These are phyloP conservation scores for Papilio elwesi DNA, from an alignment of 2,888 invertebrate species.

Conservation along the genomic window DNA sequence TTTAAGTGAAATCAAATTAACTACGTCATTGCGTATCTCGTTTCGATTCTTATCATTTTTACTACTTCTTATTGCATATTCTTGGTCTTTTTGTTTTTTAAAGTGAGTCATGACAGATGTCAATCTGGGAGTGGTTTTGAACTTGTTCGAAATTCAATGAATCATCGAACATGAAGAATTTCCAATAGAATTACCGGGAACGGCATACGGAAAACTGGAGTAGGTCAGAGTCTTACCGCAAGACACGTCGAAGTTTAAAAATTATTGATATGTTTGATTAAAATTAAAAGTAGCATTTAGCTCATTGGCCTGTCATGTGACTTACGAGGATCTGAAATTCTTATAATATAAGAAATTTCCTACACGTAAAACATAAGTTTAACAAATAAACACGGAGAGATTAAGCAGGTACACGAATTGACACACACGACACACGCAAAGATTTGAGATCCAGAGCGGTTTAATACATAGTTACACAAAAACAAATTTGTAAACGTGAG, in stretches of 20 bases:
- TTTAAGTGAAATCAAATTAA: too few species aligned
- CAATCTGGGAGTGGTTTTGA: not conserved
- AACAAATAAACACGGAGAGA: too few species aligned
- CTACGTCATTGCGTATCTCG: too few species aligned
- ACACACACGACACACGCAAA: not conserved
- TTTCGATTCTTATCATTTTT: not conserved
- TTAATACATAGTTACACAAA: not conserved
- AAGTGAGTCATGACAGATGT: conserved; percentile 6
- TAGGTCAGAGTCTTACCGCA: conserved; percentile 11
- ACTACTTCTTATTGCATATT: not conserved
- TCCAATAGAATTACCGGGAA: conserved; percentile 4
- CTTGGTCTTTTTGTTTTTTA: not conserved
- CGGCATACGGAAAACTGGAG: conserved; percentile 7
- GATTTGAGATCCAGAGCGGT: not conserved
- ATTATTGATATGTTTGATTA: not conserved
- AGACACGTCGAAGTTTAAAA: not conserved
- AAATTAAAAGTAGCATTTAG: not conserved
- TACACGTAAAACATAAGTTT: too few species aligned
- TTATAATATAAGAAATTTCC: not conserved
- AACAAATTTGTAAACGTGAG: not conserved
- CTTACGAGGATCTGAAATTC: not conserved
- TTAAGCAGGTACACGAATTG: not conserved
- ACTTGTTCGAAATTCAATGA: conserved; percentile 1
- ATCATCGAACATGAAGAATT: conserved; percentile 3
- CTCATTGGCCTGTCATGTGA: not conserved